Percentiles rank a stretch among this genome's conserved stretches.
phyloP scores from a whole-genome alignment of 2,888 invertebrate genomes.

The Elmis aenea region DNA sequence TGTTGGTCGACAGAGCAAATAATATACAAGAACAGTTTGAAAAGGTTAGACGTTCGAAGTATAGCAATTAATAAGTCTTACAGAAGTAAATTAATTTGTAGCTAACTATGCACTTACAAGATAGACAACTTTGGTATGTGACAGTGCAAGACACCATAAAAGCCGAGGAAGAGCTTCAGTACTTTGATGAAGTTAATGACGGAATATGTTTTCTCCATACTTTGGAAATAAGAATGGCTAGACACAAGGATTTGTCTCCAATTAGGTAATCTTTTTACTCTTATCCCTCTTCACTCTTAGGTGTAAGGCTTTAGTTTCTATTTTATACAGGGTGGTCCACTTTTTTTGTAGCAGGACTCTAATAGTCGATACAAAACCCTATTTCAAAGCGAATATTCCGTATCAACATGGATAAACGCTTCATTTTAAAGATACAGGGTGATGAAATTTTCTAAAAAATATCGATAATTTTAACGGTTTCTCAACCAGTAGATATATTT shows the following conservation, averaged over 20 bases:
- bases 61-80: neutral
- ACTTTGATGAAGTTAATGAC: slow-evolving; percentile 52
- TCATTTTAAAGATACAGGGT: no score
- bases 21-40: slow-evolving; percentile 63
- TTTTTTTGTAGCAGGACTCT: no score
- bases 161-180: slow-evolving; percentile 56
- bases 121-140: slow-evolving; percentile 55
- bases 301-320: neutral
- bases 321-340: no score
- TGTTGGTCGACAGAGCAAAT: slow-evolving; percentile 58
- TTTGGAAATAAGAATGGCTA: slow-evolving; percentile 56
- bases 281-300: neutral
- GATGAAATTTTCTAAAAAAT: no score
- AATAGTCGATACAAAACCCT: no score
- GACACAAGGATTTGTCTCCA: slow-evolving; percentile 56
- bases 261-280: slow-evolving; percentile 34
- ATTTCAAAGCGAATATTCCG: no score
- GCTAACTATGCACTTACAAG: slow-evolving; percentile 51
- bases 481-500: no score
- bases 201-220: slow-evolving; percentile 50
- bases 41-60: slow-evolving; percentile 46
- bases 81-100: slow-evolving; percentile 33
- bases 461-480: no score
- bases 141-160: slow-evolving; percentile 55
- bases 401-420: no score